These are phyloP conservation scores for Dimorphilus gyrociliatus DNA, from an alignment of 2,888 invertebrate species.

Conservation along the genomic window DNA sequence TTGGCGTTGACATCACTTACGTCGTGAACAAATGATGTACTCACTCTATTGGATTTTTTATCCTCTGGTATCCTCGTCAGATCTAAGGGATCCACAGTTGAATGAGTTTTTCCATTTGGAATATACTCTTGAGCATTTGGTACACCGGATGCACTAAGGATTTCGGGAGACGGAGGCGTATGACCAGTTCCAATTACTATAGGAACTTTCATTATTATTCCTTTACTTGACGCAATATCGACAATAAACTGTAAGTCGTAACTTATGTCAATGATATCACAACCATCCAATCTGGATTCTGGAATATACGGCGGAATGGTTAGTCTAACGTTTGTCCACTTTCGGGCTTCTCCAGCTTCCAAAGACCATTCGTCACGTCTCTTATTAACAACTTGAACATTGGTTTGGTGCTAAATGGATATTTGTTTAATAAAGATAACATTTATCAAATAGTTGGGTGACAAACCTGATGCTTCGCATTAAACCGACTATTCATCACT, in stretches of 20 bases:
- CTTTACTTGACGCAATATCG: constrained; percentile 24
- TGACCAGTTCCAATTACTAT: constrained; percentile 23
- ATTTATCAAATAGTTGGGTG: too few species aligned
- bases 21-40: too few species aligned
- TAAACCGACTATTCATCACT: constrained; percentile 27
- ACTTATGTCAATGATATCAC: constrained; percentile 33
- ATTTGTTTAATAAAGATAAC: too few species aligned
- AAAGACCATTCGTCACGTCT: constrained; percentile 30
- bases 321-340: constrained; percentile 30
- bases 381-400: constrained; percentile 25
- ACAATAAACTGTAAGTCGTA: constrained; percentile 31
- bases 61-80: too few species aligned
- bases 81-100: too few species aligned
- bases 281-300: constrained; percentile 28
- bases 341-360: constrained; percentile 23
- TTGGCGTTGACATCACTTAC: too few species aligned
- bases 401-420: too few species aligned
- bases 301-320: constrained; percentile 34
- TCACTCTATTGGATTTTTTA: too few species aligned
- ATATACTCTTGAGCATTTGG: too few species aligned
- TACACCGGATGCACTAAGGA: too few species aligned
- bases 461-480: constrained; percentile 20
- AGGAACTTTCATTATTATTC: constrained; percentile 23
- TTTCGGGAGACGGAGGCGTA: too few species aligned
- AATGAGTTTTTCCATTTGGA: too few species aligned